Percentiles rank a stretch among this genome's conserved stretches.
Evolutionary conservation across 2,797 vertebrate genomes (phyloP).

Genomic region (Halcyon chelicuti): DNA sequence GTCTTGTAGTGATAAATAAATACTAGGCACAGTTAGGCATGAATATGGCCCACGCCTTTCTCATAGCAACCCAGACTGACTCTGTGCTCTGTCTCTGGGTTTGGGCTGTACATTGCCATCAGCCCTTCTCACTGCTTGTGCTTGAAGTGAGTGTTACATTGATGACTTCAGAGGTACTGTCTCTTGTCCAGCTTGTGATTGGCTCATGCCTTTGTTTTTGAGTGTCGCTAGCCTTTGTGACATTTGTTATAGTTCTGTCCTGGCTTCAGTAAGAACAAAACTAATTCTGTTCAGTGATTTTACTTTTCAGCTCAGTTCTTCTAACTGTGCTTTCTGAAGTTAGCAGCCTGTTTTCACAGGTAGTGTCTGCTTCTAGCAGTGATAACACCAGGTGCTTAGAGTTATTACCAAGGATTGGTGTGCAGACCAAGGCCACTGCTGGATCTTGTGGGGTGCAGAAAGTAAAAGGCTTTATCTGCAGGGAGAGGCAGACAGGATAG

Average conservation of each 20-base stretch:
- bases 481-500: too few species aligned
- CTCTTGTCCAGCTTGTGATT: background rate
- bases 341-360: too few species aligned
- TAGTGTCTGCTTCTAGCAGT: too few species aligned
- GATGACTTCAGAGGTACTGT: background rate
- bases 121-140: background rate
- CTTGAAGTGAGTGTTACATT: background rate
- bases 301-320: too few species aligned
- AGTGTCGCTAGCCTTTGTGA: background rate
- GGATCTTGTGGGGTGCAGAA: too few species aligned
- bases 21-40: background rate
- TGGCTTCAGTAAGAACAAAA: too few species aligned
- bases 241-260: background rate
- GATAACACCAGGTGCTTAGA: too few species aligned
- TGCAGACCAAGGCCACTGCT: too few species aligned
- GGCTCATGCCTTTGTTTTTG: background rate
- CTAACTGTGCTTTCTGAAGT: too few species aligned
- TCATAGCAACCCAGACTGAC: rapidly evolving
- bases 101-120: background rate
- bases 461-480: too few species aligned
- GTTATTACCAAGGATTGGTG: too few species aligned
- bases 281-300: too few species aligned
- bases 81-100: background rate
- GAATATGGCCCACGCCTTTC: background rate
- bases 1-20: background rate